Base-by-base conservation (phyloP, 2,888 invertebrate species). In the Monopis laevigella region DNA sequence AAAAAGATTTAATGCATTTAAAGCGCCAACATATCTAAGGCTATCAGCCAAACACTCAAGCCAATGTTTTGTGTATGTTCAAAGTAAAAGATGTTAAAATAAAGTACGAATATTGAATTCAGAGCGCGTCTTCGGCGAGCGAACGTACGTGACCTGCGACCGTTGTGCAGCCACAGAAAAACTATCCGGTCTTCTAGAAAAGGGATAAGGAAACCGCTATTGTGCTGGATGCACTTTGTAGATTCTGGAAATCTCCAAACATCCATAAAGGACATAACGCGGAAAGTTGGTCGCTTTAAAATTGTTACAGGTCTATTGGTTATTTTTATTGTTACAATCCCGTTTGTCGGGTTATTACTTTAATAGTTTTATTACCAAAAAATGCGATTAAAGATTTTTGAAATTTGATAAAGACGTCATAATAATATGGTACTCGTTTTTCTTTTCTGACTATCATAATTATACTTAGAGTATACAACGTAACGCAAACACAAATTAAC, bases 61-160 rank as follows among this genome's bases (percentile, higher is more conserved):
- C 16, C 36, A 36, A 21, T 65, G 58, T 66, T 65, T 61, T 65
- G 62, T 55, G 13, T 62, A 45, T 49, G 59, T 60, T 59, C 53
- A 58, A 58, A n/a, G n/a, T n/a, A n/a, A n/a, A 63, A 62, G 59
- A 61, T 55, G 63, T 59, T 56, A 55, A 62, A 59, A 58, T 59
- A 57, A 63, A 73, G 61, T 62, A 59, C 56, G 58, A 56, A 68
- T 69, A 75, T 71, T 71, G 70, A 72, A 74, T 74, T 73, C 74
- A 55, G 60, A 62, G 61, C 69, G 70, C 65, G 70, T 71, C 56
- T 54, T 44, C 58, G 55, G 54, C 57, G 59, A 62, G 62, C 59
- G 58, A 62, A 55, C 51, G 67, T 63, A 75, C 75, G 73, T 74
- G 73, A 55, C 52, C 42, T 55, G 56, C 64, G 64, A 65, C 64